Percentiles rank a stretch among this genome's conserved stretches.
These are phyloP conservation scores for Thamnophis elegans DNA, from an alignment of 2,797 vertebrate genomes.

Conservation along the genomic window DNA sequence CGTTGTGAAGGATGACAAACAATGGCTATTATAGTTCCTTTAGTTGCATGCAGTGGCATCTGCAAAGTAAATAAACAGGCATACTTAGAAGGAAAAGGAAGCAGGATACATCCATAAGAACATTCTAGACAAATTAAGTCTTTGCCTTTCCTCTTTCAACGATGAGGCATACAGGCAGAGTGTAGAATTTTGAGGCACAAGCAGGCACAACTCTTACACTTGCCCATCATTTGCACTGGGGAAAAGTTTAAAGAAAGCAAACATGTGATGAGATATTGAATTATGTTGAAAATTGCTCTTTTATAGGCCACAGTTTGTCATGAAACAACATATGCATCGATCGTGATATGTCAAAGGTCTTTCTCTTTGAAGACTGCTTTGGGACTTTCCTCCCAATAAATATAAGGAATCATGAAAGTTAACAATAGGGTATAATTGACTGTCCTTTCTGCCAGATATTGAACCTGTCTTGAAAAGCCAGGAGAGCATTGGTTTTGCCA, in stretches of 20 bases:
- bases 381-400: neutral
- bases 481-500: neutral
- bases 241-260: neutral
- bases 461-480: neutral
- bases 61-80: neutral
- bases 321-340: neutral
- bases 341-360: neutral
- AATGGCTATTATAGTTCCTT: neutral
- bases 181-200: neutral
- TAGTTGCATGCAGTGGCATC: neutral
- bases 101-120: neutral
- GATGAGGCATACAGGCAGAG: neutral
- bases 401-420: neutral
- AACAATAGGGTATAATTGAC: neutral
- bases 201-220: neutral
- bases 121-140: neutral
- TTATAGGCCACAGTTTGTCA: no score
- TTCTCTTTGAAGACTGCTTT: neutral
- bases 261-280: neutral
- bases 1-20: neutral
- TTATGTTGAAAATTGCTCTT: neutral
- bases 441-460: neutral
- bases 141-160: neutral
- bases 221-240: neutral
- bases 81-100: neutral